These are phyloP conservation scores for Plagodis pulveraria DNA, from an alignment of 2,888 invertebrate genomes.

Conservation along the genomic window DNA sequence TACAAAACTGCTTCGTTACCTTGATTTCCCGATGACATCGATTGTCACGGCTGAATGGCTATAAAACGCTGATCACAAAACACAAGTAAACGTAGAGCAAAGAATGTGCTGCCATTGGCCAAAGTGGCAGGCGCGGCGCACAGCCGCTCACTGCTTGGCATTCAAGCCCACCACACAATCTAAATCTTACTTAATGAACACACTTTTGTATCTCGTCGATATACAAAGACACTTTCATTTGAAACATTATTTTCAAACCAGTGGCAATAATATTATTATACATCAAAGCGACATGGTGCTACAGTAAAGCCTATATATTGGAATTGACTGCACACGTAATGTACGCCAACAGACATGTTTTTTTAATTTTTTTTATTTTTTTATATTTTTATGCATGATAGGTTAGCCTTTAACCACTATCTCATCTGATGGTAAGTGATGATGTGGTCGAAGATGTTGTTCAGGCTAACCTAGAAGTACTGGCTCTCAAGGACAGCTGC, in stretches of 20 bases:
- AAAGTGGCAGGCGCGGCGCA: conserved; percentile 50
- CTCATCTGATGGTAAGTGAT: too few relatives aligned
- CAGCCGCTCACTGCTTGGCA: conserved; percentile 49
- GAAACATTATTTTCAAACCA: too few relatives aligned
- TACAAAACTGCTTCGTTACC: conserved; percentile 19
- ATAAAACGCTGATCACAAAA: conserved; percentile 36
- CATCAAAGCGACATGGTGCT: conserved; percentile 9
- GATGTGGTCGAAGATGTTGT: too few relatives aligned
- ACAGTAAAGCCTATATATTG: neutral
- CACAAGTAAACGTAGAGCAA: conserved; percentile 37
- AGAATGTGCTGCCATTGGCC: conserved; percentile 45
- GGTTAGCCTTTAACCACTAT: too few relatives aligned
- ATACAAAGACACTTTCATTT: neutral
- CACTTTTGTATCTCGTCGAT: conserved; percentile 10
- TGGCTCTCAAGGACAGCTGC: too few relatives aligned
- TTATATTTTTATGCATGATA: too few relatives aligned
- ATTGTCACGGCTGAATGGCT: conserved; percentile 26
- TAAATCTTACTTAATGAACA: neutral
- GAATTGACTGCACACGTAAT: conserved; percentile 9
- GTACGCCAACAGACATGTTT: neutral
- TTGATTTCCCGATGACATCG: conserved; percentile 25
- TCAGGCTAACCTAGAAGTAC: too few relatives aligned
- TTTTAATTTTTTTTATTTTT: too few relatives aligned
- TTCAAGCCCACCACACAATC: conserved; percentile 7
- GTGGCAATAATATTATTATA: neutral